Conservation (phyloP, 92 coral and sea anemone genomes). For the Zoanthus sociatus region DNA sequence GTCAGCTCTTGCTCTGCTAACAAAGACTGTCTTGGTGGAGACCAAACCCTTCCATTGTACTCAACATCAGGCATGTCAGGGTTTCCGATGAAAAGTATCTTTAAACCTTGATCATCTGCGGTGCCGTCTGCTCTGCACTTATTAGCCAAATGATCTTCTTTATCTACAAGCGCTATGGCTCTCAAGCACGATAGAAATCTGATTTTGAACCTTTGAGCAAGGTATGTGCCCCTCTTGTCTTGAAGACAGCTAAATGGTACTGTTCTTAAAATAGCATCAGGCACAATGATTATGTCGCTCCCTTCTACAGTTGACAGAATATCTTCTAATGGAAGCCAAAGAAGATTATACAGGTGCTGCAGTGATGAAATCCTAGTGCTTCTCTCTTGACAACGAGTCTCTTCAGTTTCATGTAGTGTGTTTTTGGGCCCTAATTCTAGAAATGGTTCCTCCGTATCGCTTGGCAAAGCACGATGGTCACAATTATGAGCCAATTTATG, state of each 20-base stretch:
- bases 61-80: slow-evolving; percentile 72
- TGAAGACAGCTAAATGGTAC: slow-evolving; percentile 81
- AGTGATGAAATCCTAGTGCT: slow-evolving; percentile 49
- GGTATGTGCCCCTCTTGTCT: slow-evolving; percentile 52
- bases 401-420: slow-evolving; percentile 10
- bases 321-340: slow-evolving; percentile 70
- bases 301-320: slow-evolving; percentile 37
- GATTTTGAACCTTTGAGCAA: slow-evolving; percentile 61
- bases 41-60: slow-evolving; percentile 68
- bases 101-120: slow-evolving; percentile 6
- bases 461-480: slow-evolving; percentile 83
- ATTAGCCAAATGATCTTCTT: background rate
- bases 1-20: slow-evolving; percentile 83
- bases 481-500: slow-evolving; percentile 58
- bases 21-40: slow-evolving; percentile 63
- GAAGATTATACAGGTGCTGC: slow-evolving; percentile 68
- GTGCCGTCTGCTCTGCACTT: background rate
- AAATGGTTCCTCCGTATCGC: background rate
- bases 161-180: slow-evolving; percentile 53
- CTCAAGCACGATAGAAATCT: slow-evolving; percentile 75
- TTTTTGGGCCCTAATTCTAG: slow-evolving; percentile 3
- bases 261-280: slow-evolving; percentile 64
- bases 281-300: slow-evolving; percentile 61
- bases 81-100: slow-evolving; percentile 78
- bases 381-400: background rate